Percentiles rank a stretch among this genome's conserved stretches.
Conservation (phyloP, 2,113 vertebrate species). For the Euleptes europaea region DNA sequence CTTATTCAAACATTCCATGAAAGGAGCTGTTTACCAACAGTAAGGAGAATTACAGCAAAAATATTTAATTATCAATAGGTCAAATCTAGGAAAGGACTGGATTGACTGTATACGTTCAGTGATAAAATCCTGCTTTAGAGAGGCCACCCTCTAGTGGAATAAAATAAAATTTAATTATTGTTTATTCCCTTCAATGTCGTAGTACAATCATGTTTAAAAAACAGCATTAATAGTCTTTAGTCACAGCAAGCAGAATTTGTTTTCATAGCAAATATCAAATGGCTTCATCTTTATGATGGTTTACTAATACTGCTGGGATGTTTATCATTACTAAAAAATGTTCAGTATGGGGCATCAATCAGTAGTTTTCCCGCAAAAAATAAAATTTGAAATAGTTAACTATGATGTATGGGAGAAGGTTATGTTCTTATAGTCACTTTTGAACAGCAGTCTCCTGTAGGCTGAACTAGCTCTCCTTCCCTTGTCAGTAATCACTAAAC, state of each 20-base stretch:
- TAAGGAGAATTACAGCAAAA: background rate
- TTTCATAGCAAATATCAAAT: background rate
- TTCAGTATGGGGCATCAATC: background rate
- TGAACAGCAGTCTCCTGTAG: no score
- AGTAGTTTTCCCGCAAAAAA: no score
- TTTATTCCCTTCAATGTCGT: constrained; percentile 28
- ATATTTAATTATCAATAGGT: constrained; percentile 68
- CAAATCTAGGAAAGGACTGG: constrained; percentile 23
- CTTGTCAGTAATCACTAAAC: no score
- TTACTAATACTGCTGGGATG: background rate
- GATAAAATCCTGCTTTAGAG: constrained; percentile 54
- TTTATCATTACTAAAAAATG: background rate
- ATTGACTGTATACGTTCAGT: constrained; percentile 40
- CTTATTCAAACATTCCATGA: background rate
- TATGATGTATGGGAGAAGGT: no score
- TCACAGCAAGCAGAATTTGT: background rate
- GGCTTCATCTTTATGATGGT: background rate
- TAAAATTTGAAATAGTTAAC: no score
- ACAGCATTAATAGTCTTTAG: background rate
- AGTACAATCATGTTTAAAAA: background rate
- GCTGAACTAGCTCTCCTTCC: no score
- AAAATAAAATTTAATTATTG: constrained; percentile 55
- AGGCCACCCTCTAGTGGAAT: constrained; percentile 79
- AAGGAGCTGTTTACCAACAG: constrained; percentile 15
- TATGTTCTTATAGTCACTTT: no score